Evolutionary conservation across 2,888 invertebrate species (phyloP), one percentile per base, ranked within the genome.

Genomic region (Eledone cirrhosa): DNA sequence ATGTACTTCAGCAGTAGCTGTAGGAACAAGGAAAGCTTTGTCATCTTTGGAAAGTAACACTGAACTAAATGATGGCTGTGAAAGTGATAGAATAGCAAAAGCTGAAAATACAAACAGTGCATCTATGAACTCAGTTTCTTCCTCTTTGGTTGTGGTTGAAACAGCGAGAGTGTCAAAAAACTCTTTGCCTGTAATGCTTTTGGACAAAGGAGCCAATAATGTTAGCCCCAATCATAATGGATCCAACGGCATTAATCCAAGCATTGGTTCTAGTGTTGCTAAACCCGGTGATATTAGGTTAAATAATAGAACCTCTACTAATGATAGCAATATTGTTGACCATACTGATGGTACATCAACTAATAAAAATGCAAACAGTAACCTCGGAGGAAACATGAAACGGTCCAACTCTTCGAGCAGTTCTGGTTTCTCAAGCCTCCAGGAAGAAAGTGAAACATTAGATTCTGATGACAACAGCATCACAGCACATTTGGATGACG

Each of bases 361-460:
- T 33, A 41, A 5, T 41, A 41, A 11, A 5, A 72, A 33, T n/a
- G 33, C 31, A 13, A 72, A 72, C 24, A 24, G 29, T 24, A 47
- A 27, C 29, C 41, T 33, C 14, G 48, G 48, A 76, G 48, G 76
- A 22, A 48, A 48, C 29, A 76, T 76, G 47, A 76, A 76, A 76
- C 79, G 83, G 16, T 83, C 82, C 3, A 82, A 83, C 76, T 83
- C 83, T 19, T 80, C 79, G 29, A 81, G 82, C 31, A 81, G 81
- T 65, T 82, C 82, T 16, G 83, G 83, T 27, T 83, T 81, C 59
- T 78, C 82, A 48, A 83, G 82, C 65, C 82, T 82, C 29, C 81
- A 77, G 16, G 82, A 83, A 33, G 81, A 79, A 14, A 72, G 77
- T 29, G 82, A 82, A 48, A 74, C 76, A 22, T 78, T 77, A 16